These are phyloP conservation scores for Reinhardtius hippoglossoides DNA, from an alignment of 2,113 vertebrate genomes.

Conservation along the genomic window DNA sequence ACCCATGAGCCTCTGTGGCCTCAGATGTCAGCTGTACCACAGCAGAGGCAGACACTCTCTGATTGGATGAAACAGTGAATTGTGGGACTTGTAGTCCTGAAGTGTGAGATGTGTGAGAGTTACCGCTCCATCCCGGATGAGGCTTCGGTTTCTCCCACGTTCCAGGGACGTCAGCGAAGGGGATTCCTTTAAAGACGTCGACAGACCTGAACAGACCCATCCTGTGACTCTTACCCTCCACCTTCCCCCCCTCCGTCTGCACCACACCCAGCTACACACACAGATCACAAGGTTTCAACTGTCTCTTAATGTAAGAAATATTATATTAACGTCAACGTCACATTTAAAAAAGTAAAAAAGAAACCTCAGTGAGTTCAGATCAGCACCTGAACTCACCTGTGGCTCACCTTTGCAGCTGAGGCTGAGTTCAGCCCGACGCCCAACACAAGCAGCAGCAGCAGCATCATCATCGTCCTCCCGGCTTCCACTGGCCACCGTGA, in stretches of 20 bases:
- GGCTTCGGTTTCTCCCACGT: constrained; percentile 84
- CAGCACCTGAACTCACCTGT: not conserved
- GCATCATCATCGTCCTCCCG: not conserved
- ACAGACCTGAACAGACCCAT: constrained; percentile 77
- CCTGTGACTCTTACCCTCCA: constrained; percentile 83
- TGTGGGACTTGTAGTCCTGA: not conserved
- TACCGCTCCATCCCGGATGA: constrained; percentile 91
- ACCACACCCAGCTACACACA: constrained; percentile 86
- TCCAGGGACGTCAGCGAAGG: constrained; percentile 86
- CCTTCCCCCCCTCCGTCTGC: constrained; percentile 85
- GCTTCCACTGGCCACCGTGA: not conserved
- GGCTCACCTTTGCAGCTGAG: constrained; percentile 44
- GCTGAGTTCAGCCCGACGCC: constrained; percentile 13
- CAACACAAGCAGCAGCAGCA: constrained; percentile 18
- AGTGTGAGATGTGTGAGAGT: not conserved
- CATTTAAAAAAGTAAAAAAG: no score
- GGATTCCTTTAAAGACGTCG: constrained; percentile 90
- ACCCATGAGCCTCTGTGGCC: not conserved
- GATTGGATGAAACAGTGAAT: not conserved
- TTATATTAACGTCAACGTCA: no score
- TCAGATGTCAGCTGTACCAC: no score
- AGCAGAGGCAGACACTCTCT: not conserved
- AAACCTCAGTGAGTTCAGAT: not conserved
- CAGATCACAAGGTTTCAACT: constrained; percentile 9
- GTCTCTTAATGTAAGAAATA: no score